Percentiles rank a stretch among this genome's conserved stretches.
Conservation (phyloP, 2,113 vertebrate species). For the Anolis sagrei region DNA sequence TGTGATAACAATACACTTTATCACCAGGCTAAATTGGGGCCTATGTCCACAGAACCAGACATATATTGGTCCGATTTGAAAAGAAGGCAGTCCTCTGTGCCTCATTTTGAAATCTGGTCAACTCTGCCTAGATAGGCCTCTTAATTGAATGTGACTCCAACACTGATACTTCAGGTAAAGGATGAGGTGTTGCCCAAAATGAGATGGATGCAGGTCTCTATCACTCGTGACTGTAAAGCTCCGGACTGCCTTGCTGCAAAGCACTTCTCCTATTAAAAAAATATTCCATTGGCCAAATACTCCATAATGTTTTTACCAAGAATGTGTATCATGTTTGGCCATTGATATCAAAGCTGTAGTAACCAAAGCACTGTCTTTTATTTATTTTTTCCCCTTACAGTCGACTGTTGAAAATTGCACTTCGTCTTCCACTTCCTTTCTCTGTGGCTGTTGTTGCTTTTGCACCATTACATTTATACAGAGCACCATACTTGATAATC, state of each 20-base stretch:
- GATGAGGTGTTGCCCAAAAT: background rate
- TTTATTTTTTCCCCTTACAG: constrained; percentile 74
- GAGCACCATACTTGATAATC: constrained; percentile 85
- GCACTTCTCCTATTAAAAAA: background rate
- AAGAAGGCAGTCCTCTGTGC: background rate
- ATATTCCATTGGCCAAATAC: background rate
- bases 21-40: background rate
- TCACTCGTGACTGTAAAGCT: no score
- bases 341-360: background rate
- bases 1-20: background rate
- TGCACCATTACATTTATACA: constrained; percentile 89
- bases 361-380: background rate
- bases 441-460: constrained; percentile 87
- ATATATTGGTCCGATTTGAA: background rate
- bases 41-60: background rate
- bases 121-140: background rate
- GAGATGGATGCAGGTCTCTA: background rate
- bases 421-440: constrained; percentile 83
- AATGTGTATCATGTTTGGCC: background rate
- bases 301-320: no score
- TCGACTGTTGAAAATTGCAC: constrained; percentile 83
- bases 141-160: background rate
- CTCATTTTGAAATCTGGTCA: background rate
- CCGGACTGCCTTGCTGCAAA: background rate
- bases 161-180: background rate